phyloP scores from a whole-genome alignment of 2,113 vertebrate species.

The Nothocercus nigrocapillus region DNA sequence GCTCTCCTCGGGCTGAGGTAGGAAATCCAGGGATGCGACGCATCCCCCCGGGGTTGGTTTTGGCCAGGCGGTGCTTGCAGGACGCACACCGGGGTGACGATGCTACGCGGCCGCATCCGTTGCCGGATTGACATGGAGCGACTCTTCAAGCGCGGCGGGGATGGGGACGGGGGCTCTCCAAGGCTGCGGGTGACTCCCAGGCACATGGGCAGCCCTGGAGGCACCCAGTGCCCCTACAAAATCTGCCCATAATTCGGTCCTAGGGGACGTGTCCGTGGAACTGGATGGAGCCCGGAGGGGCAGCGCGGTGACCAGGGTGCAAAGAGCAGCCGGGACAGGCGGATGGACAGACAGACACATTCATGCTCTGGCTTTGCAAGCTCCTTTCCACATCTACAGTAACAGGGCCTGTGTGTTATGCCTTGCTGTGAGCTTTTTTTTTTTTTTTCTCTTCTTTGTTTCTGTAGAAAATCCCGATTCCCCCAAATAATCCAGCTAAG shows the following conservation, averaged over 20 bases:
- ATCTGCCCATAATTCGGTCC: neutral
- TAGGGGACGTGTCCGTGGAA: neutral
- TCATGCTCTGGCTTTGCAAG: neutral
- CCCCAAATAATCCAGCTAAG: constrained; percentile 55
- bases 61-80: rapidly evolving
- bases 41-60: neutral
- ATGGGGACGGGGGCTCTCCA: neutral
- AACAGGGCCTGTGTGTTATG: constrained; percentile 29
- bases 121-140: rapidly evolving
- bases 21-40: neutral
- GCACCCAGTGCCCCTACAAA: neutral
- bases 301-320: rapidly evolving
- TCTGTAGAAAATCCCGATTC: constrained; percentile 64
- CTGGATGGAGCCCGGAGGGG: rapidly evolving
- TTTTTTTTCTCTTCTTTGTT: neutral
- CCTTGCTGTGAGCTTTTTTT: neutral
- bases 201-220: neutral
- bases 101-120: rapidly evolving
- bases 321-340: rapidly evolving
- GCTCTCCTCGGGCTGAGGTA: constrained; percentile 1
- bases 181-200: neutral
- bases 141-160: neutral
- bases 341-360: neutral
- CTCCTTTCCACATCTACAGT: constrained; percentile 19
- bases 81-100: neutral